phyloP scores from a whole-genome alignment of 1,140 invertebrate genomes.

The Chelonus insularis region DNA sequence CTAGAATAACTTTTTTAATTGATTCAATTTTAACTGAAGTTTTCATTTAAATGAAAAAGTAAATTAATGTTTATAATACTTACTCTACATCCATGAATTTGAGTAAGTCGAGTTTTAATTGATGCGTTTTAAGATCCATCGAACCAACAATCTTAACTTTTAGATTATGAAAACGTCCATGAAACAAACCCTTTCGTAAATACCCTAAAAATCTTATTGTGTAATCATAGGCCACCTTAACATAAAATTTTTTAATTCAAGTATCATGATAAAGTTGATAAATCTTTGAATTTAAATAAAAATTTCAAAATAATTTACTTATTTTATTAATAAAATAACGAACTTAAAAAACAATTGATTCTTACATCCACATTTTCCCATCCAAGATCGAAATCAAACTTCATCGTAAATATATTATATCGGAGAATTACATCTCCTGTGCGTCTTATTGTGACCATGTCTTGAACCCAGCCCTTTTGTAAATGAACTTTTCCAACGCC shows the following conservation, averaged over 20 bases:
- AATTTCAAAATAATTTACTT: too few species aligned
- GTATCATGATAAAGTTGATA: too few species aligned
- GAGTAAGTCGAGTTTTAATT: constrained; percentile 23
- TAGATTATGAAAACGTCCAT: constrained; percentile 22
- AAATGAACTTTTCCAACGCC: constrained; percentile 3
- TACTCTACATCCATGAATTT: constrained; percentile 34
- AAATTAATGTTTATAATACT: constrained; percentile 17
- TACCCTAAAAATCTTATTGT: constrained; percentile 24
- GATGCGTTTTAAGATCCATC: constrained; percentile 17
- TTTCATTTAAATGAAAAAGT: too few species aligned
- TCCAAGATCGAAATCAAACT: constrained; percentile 5
- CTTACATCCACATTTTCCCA: constrained; percentile 19
- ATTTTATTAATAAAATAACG: too few species aligned
- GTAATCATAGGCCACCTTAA: constrained; percentile 38
- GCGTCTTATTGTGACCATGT: constrained; percentile 4
- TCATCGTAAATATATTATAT: not conserved
- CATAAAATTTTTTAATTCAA: constrained; percentile 1
- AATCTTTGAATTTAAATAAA: too few species aligned
- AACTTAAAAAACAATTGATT: too few species aligned
- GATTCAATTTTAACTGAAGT: too few species aligned
- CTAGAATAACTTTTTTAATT: too few species aligned
- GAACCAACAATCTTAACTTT: not conserved
- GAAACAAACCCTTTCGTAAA: constrained; percentile 25
- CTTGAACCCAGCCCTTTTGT: constrained; percentile 7
- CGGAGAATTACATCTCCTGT: constrained; percentile 14